Base-by-base conservation (phyloP, 2,113 vertebrate species). In the Amphiprion ocellaris region DNA sequence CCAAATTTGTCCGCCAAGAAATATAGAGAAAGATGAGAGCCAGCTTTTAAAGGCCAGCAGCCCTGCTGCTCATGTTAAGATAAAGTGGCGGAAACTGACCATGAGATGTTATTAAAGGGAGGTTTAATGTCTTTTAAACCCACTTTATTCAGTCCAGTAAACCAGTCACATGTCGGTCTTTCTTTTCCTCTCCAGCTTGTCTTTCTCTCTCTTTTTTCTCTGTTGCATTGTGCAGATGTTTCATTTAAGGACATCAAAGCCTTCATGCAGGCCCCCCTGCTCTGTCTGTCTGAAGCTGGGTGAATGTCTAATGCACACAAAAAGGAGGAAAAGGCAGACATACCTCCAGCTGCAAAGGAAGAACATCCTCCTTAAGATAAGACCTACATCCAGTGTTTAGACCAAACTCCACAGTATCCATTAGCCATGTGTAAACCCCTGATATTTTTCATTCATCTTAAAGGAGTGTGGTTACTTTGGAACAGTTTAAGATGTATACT, bases 211-310 rank as follows among this genome's bases (percentile, higher is more conserved):
- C 52, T 46, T 23, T 28, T 39, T 17, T 10, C 12, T 4, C 5
- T 8, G 12, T 33, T 59, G 61, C 59, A 74, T 72, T 65, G 80
- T 69, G 63, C 81, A 87, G 77, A 88, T 86, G 89, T 89, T 87
- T 89, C 50, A 82, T 82, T 82, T 69, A 52, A 53, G 28, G 62
- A 89, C 78, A 90, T 89, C 76, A 90, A 84, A 74, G 62, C 41
- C 10, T 9, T 26, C 23, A 4, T 21, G 21, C 12, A 53, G 52
- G 59, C 52, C 37, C 53, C 55, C 12, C 21, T 30, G 24, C 44
- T 33, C 58, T 16, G 70, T 37, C 70, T 23, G 53, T 76, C 71
- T 72, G 67, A 56, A 62, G 39, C 17, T 17, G 16, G 41, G 73
- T 74, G 50, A 77, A 76, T 82, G 64, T 64, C 69, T 67, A 71